Conservation (phyloP, 2,888 invertebrate genomes). For the Abrostola tripartita region DNA sequence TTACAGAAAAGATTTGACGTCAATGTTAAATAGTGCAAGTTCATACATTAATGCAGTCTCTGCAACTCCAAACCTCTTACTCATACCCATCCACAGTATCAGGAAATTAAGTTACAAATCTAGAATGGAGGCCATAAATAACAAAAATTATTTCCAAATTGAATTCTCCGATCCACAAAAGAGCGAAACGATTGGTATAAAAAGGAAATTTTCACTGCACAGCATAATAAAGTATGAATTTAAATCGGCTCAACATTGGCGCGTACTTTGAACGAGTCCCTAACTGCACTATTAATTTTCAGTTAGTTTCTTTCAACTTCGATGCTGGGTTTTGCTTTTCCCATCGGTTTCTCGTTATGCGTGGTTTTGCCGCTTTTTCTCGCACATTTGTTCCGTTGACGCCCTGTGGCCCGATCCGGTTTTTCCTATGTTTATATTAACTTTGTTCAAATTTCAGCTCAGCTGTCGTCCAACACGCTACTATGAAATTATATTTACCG, state of each 20-base stretch:
- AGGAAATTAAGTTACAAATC: conserved; percentile 1
- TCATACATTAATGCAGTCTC: too few species aligned
- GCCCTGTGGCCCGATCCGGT: conserved; percentile 43
- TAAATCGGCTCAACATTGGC: conserved; percentile 46
- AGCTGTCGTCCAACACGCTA: neutral
- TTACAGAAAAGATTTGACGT: too few species aligned
- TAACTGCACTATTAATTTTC: conserved; percentile 71
- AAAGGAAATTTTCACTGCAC: conserved; percentile 10
- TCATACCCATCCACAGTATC: neutral
- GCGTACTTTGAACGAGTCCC: conserved; percentile 56
- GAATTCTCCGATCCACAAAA: conserved; percentile 20
- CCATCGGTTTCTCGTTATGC: conserved; percentile 75
- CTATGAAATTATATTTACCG: conserved; percentile 11
- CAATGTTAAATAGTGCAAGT: too few species aligned
- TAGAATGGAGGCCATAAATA: conserved; percentile 2
- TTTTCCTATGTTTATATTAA: conserved; percentile 53
- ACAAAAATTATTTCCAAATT: conserved; percentile 11
- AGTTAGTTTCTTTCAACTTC: conserved; percentile 74
- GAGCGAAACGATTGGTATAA: conserved; percentile 15
- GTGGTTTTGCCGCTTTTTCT: conserved; percentile 65
- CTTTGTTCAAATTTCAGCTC: conserved; percentile 32
- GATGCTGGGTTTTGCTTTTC: conserved; percentile 66
- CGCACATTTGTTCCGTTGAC: conserved; percentile 62
- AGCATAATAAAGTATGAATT: conserved; percentile 36
- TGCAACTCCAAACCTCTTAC: neutral